These are phyloP conservation scores for Pelochelys cantorii DNA, from an alignment of 2,797 vertebrate genomes.

Conservation along the genomic window DNA sequence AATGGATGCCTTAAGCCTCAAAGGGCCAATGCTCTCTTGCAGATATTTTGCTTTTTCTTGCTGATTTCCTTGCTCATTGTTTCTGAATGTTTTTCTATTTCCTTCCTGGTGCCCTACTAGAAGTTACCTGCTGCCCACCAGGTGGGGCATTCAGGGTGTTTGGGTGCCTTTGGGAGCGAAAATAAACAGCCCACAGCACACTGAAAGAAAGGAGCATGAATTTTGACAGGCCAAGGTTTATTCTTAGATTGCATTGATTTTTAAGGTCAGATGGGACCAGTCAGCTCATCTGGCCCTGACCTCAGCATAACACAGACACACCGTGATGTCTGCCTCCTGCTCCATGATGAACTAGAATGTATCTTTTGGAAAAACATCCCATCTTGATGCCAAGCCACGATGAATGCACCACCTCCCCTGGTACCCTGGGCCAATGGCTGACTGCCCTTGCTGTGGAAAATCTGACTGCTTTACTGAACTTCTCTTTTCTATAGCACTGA, in stretches of 20 bases:
- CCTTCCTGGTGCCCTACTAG: neutral
- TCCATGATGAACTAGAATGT: neutral
- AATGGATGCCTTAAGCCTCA: neutral
- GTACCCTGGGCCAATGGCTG: neutral
- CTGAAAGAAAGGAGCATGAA: neutral
- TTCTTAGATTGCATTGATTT: neutral
- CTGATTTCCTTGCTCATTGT: neutral
- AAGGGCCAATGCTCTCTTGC: neutral
- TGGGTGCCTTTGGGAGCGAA: neutral
- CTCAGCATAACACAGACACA: neutral
- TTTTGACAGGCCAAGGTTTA: fast-evolving
- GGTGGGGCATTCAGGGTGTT: neutral
- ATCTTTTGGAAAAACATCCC: neutral
- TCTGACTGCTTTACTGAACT: neutral
- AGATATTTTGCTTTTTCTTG: neutral
- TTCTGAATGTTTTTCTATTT: neutral
- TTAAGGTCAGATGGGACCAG: neutral
- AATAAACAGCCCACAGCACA: neutral
- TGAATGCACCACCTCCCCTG: neutral
- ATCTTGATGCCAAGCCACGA: neutral
- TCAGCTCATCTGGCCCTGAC: conserved; percentile 21
- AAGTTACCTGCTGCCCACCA: neutral
- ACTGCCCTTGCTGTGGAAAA: neutral
- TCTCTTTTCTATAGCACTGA: neutral
- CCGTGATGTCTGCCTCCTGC: neutral